Conservation (phyloP, 2,113 vertebrate species). For the Chrysemys picta region DNA sequence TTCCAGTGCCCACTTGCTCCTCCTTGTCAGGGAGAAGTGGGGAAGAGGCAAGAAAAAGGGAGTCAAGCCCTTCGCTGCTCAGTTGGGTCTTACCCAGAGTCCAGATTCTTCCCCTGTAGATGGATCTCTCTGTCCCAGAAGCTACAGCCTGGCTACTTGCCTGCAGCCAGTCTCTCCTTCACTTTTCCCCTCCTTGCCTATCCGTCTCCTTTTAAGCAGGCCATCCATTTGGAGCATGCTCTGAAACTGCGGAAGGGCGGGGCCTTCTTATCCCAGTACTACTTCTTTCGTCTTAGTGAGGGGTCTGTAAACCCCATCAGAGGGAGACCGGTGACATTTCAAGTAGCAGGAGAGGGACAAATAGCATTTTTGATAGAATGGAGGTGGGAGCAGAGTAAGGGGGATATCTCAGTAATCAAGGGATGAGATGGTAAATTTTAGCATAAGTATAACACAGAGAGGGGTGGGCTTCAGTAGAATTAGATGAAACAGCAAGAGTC, state of each 20-base stretch:
- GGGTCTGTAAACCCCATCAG: too few species aligned
- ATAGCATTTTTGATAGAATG: not conserved
- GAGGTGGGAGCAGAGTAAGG: too few species aligned
- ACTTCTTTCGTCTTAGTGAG: not conserved
- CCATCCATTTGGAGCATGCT: not conserved
- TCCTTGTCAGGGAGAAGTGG: too few species aligned
- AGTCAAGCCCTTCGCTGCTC: too few species aligned
- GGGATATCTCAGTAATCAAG: too few species aligned
- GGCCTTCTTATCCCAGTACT: not conserved
- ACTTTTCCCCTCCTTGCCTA: not conserved
- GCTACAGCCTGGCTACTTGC: not conserved
- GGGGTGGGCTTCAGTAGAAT: too few species aligned
- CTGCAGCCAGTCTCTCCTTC: not conserved
- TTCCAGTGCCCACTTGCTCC: too few species aligned
- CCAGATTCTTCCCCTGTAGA: too few species aligned
- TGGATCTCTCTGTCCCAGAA: too few species aligned
- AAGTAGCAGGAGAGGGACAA: not conserved
- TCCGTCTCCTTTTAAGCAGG: not conserved
- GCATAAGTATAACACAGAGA: not conserved
- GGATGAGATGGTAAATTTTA: not conserved
- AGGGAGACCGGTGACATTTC: not conserved
- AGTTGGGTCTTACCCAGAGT: too few species aligned
- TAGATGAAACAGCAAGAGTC: not conserved
- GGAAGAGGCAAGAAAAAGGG: too few species aligned
- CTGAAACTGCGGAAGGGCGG: not conserved